These are phyloP conservation scores for Chorisops tibialis DNA, from an alignment of 2,888 invertebrate genomes.

Conservation along the genomic window DNA sequence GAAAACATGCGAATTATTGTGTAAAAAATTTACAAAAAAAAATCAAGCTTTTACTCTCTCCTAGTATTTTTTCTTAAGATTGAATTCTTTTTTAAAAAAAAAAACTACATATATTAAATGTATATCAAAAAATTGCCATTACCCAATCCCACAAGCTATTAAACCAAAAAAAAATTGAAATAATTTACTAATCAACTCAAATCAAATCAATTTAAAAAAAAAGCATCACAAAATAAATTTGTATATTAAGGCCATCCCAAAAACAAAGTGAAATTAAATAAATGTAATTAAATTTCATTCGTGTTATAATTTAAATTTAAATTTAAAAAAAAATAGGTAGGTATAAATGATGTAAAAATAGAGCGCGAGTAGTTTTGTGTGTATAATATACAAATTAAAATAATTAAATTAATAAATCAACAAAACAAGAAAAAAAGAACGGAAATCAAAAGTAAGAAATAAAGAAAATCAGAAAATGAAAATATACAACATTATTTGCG, in stretches of 20 bases:
- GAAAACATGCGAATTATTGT: constrained; percentile 10
- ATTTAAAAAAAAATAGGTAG: neutral
- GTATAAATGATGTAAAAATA: constrained; percentile 1
- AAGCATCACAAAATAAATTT: constrained; percentile 13
- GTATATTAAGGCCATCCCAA: constrained; percentile 15
- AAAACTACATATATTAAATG: neutral
- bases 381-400: constrained; percentile 6
- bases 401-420: constrained; percentile 27
- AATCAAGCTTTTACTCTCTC: constrained; percentile 11
- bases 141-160: constrained; percentile 49
- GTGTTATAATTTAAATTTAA: neutral
- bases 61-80: no score
- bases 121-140: constrained; percentile 49
- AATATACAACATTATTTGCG: constrained; percentile 32
- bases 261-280: constrained; percentile 3
- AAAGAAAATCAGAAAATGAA: constrained; percentile 35
- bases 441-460: constrained; percentile 20
- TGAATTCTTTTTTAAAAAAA: no score
- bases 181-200: neutral
- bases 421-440: constrained; percentile 23
- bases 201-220: constrained; percentile 4
- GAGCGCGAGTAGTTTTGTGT: neutral
- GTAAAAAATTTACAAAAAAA: neutral
- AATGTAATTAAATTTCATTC: neutral
- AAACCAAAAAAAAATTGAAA: constrained; percentile 1